phyloP scores from a whole-genome alignment of 2,888 invertebrate species.

The Spisula subtruncata region DNA sequence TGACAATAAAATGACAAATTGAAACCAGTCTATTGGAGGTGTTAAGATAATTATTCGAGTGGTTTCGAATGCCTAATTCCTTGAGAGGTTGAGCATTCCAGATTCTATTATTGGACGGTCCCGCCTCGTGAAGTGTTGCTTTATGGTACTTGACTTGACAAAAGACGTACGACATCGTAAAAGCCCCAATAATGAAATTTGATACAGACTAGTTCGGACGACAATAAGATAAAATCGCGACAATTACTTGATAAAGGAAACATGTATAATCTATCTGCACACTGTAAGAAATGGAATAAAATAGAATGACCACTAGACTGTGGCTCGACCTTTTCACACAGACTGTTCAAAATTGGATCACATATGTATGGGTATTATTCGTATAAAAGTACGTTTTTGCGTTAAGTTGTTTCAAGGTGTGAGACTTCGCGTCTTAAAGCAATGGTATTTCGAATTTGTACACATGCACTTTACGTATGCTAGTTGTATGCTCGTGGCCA shows the following conservation, averaged over 20 bases:
- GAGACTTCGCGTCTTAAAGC: no score
- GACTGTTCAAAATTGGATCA: no score
- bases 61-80: not conserved
- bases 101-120: not conserved
- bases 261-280: not conserved
- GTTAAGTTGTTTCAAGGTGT: no score
- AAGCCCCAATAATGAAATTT: not conserved
- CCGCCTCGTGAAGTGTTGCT: not conserved
- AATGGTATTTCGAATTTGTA: no score
- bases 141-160: not conserved
- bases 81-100: not conserved
- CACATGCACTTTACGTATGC: no score
- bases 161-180: not conserved
- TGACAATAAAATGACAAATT: not conserved
- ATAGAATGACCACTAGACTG: no score
- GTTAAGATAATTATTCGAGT: not conserved
- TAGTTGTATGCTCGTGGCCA: no score
- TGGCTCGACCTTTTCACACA: no score
- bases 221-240: not conserved
- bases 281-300: not conserved
- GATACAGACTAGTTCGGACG: not conserved
- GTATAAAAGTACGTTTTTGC: no score
- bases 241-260: not conserved
- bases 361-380: no score
- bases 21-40: not conserved